These are phyloP conservation scores for Pseudochirops corinnae DNA, from an alignment of 2,797 vertebrate species.

Conservation along the genomic window DNA sequence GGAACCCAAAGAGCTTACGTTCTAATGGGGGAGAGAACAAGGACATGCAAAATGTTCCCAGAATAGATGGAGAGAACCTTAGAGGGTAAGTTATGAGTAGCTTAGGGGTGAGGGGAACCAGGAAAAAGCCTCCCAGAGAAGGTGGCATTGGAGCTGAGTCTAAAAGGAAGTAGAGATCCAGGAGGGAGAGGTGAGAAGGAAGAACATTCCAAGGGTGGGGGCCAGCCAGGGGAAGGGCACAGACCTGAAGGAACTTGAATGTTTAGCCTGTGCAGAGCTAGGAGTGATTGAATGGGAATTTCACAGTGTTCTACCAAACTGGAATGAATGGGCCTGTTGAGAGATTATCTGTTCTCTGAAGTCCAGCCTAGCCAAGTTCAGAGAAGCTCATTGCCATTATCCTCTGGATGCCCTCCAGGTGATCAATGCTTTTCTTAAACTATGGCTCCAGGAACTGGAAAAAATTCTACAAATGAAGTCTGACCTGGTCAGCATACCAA, in stretches of 20 bases:
- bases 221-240: too few relatives aligned
- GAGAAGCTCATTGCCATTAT: background rate
- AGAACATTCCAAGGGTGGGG: too few relatives aligned
- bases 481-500: background rate
- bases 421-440: background rate
- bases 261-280: background rate
- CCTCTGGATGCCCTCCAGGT: background rate
- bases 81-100: background rate
- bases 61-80: background rate
- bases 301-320: background rate
- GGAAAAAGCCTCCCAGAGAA: background rate
- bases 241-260: too few relatives aligned
- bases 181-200: background rate
- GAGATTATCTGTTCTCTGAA: too few relatives aligned
- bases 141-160: background rate
- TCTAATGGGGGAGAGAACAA: background rate
- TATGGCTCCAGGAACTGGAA: background rate
- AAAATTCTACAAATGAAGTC: too few relatives aligned
- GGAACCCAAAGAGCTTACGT: background rate
- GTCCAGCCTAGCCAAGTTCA: background rate
- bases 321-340: background rate
- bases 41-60: background rate
- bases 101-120: background rate
- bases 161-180: background rate
- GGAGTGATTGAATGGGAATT: background rate